Base-by-base conservation (phyloP, 2,888 invertebrate genomes). In the Marronus borbonicus region DNA sequence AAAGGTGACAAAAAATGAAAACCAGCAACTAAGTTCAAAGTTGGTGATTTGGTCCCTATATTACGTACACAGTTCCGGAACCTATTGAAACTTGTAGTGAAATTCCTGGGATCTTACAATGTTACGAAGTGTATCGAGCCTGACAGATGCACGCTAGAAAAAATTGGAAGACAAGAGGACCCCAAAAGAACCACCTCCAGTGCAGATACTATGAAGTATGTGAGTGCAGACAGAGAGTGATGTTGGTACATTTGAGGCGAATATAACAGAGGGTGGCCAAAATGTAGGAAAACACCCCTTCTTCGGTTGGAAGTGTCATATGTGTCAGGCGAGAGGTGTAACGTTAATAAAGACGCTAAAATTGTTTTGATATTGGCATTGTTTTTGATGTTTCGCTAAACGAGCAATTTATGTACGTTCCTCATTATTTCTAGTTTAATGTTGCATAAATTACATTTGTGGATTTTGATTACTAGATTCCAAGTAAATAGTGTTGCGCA, bases 71-170 rank as follows among this genome's bases (percentile, higher is more conserved):
- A 76, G 44, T 62, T 62, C 28, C 50, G 28, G 64, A 62, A 49
- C 75, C 60, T 5, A 36, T 36, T 4, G 31, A 36, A 36, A 36
- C 31, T 4, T 36, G 5, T 36, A 36, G 4, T 36, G 17, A 49
- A 75, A 49, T 75, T 75, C 64, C 28, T 49, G 12, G 75, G 75
- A n/a, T 68, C 76, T 36, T 76, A 76, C 36, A 65, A 31, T 1
- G 55, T 76, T 5, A 20, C 20, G n/a, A 44, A 68, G 50, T 24
- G n/a, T 24, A 49, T 66, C 17, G 60, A 68, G 24, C 68, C 68
- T 68, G 76, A 76, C 24, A 76, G 76, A 17, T 76, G 68, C 55
- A 49, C 31, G 20, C n/a, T 66, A 17, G 58, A 66, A 39, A 75
- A 75, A 49, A 55, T 75, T 20, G 64, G 64, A 24, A n/a, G 0